Percentiles rank a stretch among this genome's conserved stretches.
Evolutionary conservation across 2,797 vertebrate species (phyloP).

Genomic region (Sebastes diaconus): DNA sequence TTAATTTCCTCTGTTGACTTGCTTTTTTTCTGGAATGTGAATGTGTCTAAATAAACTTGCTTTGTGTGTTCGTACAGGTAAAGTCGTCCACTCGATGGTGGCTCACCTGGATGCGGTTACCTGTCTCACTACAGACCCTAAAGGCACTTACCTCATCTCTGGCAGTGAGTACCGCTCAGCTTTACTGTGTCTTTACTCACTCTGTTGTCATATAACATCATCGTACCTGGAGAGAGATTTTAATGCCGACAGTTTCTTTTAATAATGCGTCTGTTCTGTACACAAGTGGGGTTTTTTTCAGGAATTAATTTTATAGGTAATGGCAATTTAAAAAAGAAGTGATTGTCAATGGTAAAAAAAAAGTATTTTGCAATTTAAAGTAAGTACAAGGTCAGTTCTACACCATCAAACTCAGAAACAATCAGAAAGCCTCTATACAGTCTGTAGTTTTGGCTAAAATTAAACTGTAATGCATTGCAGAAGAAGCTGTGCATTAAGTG

Average conservation of each 20-base stretch:
- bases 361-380: background rate
- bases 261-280: background rate
- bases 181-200: background rate
- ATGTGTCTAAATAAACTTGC: background rate
- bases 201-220: too few species aligned
- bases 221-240: background rate
- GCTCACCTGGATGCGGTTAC: conserved; percentile 92
- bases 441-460: background rate
- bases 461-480: background rate
- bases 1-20: background rate
- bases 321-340: background rate
- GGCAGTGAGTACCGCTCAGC: conserved; percentile 85
- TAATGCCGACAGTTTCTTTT: background rate
- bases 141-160: conserved; percentile 92
- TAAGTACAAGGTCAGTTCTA: background rate
- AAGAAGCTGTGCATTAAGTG: background rate
- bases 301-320: background rate
- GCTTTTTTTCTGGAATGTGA: background rate
- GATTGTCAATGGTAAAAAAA: background rate
- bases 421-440: background rate
- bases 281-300: background rate
- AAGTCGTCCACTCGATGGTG: conserved; percentile 92
- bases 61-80: conserved; percentile 76
- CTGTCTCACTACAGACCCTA: conserved; percentile 91
- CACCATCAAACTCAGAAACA: background rate